Evolutionary conservation across 2,797 vertebrate species (phyloP).

Genomic region (Lophura swinhoii): DNA sequence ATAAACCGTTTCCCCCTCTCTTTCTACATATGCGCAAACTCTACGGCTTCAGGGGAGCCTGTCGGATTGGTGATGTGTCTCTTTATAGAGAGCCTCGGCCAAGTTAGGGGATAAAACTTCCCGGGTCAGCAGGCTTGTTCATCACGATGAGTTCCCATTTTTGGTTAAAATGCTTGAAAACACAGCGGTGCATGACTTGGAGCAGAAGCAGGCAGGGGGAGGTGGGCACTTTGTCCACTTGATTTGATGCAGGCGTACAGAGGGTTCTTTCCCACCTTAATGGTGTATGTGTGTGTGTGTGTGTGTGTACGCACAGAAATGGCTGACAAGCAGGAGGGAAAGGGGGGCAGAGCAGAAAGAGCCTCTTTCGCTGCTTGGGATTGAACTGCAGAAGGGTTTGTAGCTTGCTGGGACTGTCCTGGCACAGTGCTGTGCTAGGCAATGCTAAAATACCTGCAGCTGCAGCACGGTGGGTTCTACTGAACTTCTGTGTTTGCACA

Average conservation of each 20-base stretch:
- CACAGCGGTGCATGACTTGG: not conserved
- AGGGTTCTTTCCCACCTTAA: not conserved
- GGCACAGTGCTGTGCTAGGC: not conserved
- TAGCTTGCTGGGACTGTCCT: not conserved
- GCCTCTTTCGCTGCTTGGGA: not conserved
- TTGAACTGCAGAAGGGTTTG: not conserved
- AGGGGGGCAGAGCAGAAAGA: not conserved
- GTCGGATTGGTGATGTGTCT: not conserved
- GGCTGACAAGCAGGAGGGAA: not conserved
- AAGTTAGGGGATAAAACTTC: not conserved
- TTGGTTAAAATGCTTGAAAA: slow-evolving; percentile 29
- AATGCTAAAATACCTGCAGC: not conserved
- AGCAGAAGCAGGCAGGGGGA: not conserved
- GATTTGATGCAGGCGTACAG: accelerated
- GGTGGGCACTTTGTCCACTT: not conserved
- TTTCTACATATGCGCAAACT: slow-evolving; percentile 45
- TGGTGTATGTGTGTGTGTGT: not conserved
- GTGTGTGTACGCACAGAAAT: not conserved
- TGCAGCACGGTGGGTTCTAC: not conserved
- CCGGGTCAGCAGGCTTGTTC: slow-evolving; percentile 7
- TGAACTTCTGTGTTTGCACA: not conserved
- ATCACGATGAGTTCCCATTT: not conserved
- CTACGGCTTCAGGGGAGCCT: slow-evolving; percentile 51
- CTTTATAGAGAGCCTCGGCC: slow-evolving; percentile 37
- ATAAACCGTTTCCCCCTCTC: slow-evolving; percentile 54